Evolutionary conservation across 2,113 vertebrate species (phyloP).

Genomic region (Capreolus pygargus): DNA sequence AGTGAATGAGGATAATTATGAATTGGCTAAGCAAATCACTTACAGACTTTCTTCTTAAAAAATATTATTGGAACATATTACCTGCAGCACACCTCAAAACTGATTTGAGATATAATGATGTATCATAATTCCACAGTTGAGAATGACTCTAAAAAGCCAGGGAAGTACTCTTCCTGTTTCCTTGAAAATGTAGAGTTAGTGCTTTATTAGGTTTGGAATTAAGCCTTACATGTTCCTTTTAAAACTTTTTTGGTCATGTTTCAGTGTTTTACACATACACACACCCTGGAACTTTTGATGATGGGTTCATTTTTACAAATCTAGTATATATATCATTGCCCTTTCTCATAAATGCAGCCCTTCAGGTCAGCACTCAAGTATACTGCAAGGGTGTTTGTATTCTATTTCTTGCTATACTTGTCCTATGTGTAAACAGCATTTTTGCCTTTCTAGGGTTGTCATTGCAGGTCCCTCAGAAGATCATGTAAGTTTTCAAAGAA

Average conservation of each 20-base stretch:
- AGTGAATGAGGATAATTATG: not conserved
- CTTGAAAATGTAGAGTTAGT: not conserved
- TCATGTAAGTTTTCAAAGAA: constrained; percentile 27
- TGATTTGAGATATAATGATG: not conserved
- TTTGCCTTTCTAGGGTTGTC: constrained; percentile 14
- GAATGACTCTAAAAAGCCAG: not conserved
- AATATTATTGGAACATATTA: not conserved
- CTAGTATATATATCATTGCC: not conserved
- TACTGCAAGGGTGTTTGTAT: not conserved
- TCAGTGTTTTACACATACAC: not conserved
- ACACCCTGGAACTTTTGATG: not conserved
- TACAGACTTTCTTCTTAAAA: not conserved
- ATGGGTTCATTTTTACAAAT: constrained; percentile 6
- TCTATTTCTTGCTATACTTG: constrained; percentile 16
- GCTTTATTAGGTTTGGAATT: constrained; percentile 20
- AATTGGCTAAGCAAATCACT: not conserved
- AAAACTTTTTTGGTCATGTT: not conserved
- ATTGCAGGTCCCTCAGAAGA: not conserved
- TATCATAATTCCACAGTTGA: not conserved
- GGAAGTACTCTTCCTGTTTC: not conserved
- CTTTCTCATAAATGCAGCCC: constrained; percentile 27
- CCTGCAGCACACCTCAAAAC: not conserved
- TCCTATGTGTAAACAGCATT: not conserved
- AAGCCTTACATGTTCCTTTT: not conserved
- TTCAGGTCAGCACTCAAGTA: constrained; percentile 5